Percentiles rank a stretch among this genome's conserved stretches.
These are phyloP conservation scores for Acarapis woodi DNA, from an alignment of 1,140 invertebrate species.

Conservation along the genomic window DNA sequence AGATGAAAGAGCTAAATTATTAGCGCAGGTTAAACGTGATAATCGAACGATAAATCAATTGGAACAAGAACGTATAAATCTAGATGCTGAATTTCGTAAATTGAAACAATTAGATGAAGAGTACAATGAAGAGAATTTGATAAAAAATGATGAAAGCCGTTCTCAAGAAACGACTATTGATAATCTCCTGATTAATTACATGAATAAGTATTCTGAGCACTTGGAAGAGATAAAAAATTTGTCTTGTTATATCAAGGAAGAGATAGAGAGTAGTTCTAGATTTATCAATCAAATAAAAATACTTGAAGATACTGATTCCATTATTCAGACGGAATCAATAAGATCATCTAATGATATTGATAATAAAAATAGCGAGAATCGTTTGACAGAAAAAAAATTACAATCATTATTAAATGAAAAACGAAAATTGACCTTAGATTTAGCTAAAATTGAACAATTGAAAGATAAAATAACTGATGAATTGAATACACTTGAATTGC, in stretches of 20 bases:
- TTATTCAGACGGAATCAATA: background rate
- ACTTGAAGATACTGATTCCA: background rate
- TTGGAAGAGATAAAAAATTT: background rate
- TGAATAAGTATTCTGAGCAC: background rate
- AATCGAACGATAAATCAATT: constrained; percentile 6
- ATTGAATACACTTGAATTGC: constrained; percentile 2
- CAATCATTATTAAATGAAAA: constrained; percentile 8
- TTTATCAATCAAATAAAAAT: constrained; percentile 4
- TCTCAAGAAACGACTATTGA: constrained; percentile 7
- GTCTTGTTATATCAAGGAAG: constrained; percentile 5
- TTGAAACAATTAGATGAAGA: constrained; percentile 1
- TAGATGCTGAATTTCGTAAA: background rate
- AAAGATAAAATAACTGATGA: constrained; percentile 4
- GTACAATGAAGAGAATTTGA: constrained; percentile 5
- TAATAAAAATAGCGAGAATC: background rate
- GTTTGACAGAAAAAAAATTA: background rate
- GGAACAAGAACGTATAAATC: background rate
- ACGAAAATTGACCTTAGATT: constrained; percentile 8
- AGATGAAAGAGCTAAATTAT: constrained; percentile 5
- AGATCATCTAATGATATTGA: background rate
- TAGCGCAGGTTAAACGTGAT: constrained; percentile 9
- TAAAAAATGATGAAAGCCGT: constrained; percentile 6
- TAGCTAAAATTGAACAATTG: constrained; percentile 8
- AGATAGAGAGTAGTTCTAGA: background rate
- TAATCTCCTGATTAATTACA: constrained; percentile 3